Base-by-base conservation (phyloP, 2,113 vertebrate genomes). In the Sigmodon hispidus region DNA sequence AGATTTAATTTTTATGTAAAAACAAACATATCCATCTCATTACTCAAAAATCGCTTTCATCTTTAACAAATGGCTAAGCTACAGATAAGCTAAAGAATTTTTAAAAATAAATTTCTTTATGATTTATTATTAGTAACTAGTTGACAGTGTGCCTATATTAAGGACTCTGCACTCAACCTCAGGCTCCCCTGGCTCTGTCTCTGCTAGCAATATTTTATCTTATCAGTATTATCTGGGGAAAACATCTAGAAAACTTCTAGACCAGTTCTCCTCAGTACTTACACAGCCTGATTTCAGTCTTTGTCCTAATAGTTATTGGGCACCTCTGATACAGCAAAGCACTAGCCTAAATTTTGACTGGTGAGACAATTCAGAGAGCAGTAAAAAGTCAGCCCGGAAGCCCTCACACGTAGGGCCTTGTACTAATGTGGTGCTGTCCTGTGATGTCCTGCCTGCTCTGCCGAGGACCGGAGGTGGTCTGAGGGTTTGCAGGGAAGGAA, bases 401-500 rank as follows among this genome's bases (percentile, higher is more conserved):
- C 52, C 31, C 10, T 67, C 48, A 65, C 24, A 76, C 7, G 83
- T 48, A n/a, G 43, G 52, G 87, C 57, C 22, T 61, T 55, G 59
- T 86, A 72, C 79, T 81, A 36, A 77, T 77, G 85, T 17, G 45
- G 63, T 92, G 87, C 87, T 86, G 48, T 50, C 61, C 40, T 76
- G 63, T 92, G 87, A 90, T 86, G 48, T 50, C 61, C 40, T 76
- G 36, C 52, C 84, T 93, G 89, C 70, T 81, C 22, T 0, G 3
- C 48, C 81, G 92, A 83, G 76, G 76, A 88, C 81, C 75, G 65
- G 96, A 94, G 95, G 96, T 97, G 97, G 97, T 96, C 96, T 90
- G 26, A 45, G 76, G 19, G 70, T 72, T 95, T 94, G 26, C 55
- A 73, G 55, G 43, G 34, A 80, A n/a, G 57, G 86, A 65, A 45